phyloP scores from a whole-genome alignment of 2,888 invertebrate genomes.

The Synanthedon myopaeformis region DNA sequence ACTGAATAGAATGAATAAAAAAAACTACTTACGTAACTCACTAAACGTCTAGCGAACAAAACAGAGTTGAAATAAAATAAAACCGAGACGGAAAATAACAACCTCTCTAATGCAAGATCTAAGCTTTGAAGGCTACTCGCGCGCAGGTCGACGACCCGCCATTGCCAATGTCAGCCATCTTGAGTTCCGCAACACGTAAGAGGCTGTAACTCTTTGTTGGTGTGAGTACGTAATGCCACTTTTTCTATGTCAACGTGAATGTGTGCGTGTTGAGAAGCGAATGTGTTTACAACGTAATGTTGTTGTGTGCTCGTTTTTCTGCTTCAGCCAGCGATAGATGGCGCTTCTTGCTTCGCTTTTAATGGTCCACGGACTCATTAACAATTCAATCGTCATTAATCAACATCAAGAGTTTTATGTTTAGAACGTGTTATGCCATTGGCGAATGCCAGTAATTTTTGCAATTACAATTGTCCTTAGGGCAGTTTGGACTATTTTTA shows the following conservation, averaged over 20 bases:
- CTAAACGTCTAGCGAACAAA: constrained; percentile 13
- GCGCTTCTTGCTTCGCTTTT: constrained; percentile 8
- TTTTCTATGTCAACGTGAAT: constrained; percentile 48
- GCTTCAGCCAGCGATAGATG: constrained; percentile 20
- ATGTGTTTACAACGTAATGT: constrained; percentile 20
- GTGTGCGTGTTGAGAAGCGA: constrained; percentile 49
- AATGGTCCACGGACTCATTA: neutral
- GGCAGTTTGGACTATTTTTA: too few species aligned
- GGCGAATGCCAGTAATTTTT: neutral
- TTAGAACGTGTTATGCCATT: neutral
- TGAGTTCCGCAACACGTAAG: constrained; percentile 71
- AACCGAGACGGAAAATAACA: constrained; percentile 55
- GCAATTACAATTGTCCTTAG: neutral
- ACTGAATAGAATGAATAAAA: neutral
- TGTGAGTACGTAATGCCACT: constrained; percentile 61
- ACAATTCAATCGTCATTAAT: neutral
- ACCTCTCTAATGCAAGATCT: constrained; percentile 66
- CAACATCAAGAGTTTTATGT: neutral
- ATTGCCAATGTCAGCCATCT: constrained; percentile 72
- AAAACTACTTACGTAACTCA: neutral
- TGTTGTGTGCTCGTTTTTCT: constrained; percentile 19
- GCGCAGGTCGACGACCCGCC: constrained; percentile 59
- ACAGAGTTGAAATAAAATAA: constrained; percentile 33
- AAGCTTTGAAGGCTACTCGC: constrained; percentile 67
- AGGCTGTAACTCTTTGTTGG: constrained; percentile 55